These are phyloP conservation scores for Ephialtes manifestator DNA, from an alignment of 2,888 invertebrate species.

Conservation along the genomic window DNA sequence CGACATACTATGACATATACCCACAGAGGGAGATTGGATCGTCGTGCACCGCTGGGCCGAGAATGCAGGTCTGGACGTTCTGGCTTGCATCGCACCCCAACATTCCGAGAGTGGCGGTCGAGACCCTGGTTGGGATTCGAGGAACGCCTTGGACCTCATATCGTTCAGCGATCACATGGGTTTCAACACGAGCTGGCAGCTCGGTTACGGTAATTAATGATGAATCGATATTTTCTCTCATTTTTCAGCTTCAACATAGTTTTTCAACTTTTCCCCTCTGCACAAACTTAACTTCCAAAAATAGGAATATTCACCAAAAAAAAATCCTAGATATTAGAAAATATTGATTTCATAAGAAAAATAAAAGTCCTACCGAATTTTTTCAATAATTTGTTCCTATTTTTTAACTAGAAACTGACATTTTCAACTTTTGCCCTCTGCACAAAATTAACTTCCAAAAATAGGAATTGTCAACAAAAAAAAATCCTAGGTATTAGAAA, in stretches of 20 bases:
- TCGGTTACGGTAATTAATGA: constrained; percentile 89
- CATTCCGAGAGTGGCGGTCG: constrained; percentile 88
- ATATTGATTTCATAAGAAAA: no score
- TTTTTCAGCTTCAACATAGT: neutral
- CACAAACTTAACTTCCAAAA: neutral
- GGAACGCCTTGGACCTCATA: constrained; percentile 89
- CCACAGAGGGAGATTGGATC: constrained; percentile 83
- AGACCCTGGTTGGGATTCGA: constrained; percentile 89
- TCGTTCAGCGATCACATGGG: constrained; percentile 90
- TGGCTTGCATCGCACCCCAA: constrained; percentile 80
- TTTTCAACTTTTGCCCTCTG: neutral
- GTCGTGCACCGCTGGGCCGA: constrained; percentile 82
- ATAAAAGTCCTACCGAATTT: no score
- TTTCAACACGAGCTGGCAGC: constrained; percentile 91
- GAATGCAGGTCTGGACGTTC: constrained; percentile 81
- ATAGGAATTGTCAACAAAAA: no score
- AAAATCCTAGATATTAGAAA: no score
- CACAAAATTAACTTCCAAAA: neutral
- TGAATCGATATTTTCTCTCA: constrained; percentile 6
- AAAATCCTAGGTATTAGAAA: no score
- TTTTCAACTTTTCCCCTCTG: neutral
- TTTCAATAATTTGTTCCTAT: no score
- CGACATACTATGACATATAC: constrained; percentile 51
- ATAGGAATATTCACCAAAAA: no score
- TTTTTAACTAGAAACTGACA: no score